These are phyloP conservation scores for Dione juno DNA, from an alignment of 2,888 invertebrate genomes.

Conservation along the genomic window DNA sequence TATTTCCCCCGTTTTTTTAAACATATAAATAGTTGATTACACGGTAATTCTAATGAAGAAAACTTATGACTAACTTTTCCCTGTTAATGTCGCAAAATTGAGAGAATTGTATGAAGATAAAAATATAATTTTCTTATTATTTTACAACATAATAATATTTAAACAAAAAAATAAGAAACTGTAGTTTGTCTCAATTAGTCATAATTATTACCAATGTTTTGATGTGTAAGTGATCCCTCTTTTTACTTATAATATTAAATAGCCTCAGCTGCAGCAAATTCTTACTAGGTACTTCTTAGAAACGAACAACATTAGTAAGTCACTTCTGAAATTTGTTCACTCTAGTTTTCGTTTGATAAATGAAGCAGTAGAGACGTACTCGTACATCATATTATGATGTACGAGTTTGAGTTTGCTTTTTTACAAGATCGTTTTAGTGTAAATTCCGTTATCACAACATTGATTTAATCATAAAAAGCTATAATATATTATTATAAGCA, in stretches of 20 bases:
- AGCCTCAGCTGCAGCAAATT: background rate
- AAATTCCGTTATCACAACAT: constrained; percentile 24
- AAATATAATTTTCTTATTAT: background rate
- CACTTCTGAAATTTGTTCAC: background rate
- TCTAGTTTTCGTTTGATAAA: background rate
- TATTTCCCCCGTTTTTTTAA: background rate
- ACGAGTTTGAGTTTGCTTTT: background rate
- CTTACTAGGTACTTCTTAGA: background rate
- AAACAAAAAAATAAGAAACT: background rate
- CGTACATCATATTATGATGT: background rate
- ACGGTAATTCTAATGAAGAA: background rate
- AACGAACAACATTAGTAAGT: background rate
- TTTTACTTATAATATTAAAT: background rate
- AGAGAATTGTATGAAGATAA: background rate
- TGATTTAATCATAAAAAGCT: constrained; percentile 19
- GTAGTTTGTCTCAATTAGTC: background rate
- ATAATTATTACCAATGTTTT: background rate
- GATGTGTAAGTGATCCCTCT: background rate
- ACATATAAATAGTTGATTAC: background rate
- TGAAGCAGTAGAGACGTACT: background rate
- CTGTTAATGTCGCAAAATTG: background rate
- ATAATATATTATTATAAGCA: constrained; percentile 16
- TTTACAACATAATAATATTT: background rate
- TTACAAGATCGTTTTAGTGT: constrained; percentile 10
- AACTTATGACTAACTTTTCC: background rate